A percentile compares a stretch with the other conserved stretches of the same genome.
Conservation (phyloP, 2,113 vertebrate species). For the Phylloscopus whistleri region DNA sequence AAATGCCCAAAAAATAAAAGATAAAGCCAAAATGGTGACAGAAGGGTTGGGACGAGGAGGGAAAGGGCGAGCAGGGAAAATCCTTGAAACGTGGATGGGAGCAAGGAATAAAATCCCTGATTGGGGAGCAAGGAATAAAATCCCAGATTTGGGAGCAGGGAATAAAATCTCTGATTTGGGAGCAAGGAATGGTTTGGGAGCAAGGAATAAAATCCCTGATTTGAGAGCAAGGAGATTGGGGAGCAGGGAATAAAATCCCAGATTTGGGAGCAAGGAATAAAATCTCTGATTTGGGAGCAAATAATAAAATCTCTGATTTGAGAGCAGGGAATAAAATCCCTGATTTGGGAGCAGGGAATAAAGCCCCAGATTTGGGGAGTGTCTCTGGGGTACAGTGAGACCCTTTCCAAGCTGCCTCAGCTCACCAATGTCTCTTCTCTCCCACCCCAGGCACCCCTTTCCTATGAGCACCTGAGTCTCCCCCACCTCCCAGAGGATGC, state of each 20-base stretch:
- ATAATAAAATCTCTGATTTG: neutral
- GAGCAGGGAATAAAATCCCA: neutral
- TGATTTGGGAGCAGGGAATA: neutral
- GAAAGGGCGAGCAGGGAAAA: neutral
- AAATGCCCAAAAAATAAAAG: neutral
- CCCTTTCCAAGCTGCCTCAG: neutral
- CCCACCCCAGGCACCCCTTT: neutral
- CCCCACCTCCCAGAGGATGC: neutral
- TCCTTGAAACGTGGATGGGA: neutral
- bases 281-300: neutral
- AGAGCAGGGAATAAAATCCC: neutral
- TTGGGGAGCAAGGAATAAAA: neutral
- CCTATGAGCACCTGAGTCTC: neutral
- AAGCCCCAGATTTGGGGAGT: neutral
- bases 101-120: neutral
- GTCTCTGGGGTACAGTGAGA: neutral
- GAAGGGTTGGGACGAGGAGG: neutral
- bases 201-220: neutral
- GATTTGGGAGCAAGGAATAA: neutral
- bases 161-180: neutral
- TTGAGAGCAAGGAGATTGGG: no score
- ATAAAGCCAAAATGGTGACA: neutral
- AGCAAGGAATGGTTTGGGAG: no score
- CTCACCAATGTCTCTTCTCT: neutral
- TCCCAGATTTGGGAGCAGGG: neutral